Base-by-base conservation (phyloP, 2,113 vertebrate species). In the Phasianus colchicus region DNA sequence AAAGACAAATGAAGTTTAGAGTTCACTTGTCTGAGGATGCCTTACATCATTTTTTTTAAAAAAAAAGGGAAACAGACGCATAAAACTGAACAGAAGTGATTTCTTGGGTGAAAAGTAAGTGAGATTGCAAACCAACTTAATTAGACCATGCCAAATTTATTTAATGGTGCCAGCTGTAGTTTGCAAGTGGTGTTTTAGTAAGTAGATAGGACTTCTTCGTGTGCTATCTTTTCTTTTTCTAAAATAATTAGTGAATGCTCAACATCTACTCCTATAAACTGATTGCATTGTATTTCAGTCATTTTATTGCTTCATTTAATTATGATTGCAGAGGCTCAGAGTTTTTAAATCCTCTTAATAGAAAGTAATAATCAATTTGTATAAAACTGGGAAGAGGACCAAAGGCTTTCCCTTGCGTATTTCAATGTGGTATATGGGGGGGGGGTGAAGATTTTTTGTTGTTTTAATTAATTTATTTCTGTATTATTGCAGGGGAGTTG, bases 1-100 rank as follows among this genome's bases (percentile, higher is more conserved):
- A 98, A 98, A 99, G 99, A 99, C 99, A 99, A 99, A 99, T 99
- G 98, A 99, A 99, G 98, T 99, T 98, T 98, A 98, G 98, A 98
- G 98, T 98, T 98, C 98, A 98, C 98, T 99, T 98, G 98, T 99
- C 98, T 97, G 97, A 98, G 97, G 98, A 97, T 92, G 98, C 96
- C 95, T 98, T 98, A 97, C 98, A 98, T 98, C 98, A 98, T 98
- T 98, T 98, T 98, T 38, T 12, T 15, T 15, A 9, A 43, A 98
- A 97, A 24, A 94, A 98, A 98, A 97, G 97, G 96, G 98, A 98
- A 98, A 98, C 97, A 97, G 98, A 98, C 80, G 88, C 97, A 98
- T 98, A 98, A 98, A 97, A 97, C 96, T 95, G 97, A 97, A 92
- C 96, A 94, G 94, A 93, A 96, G 96, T 96, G 95, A 97, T 97